Evolutionary conservation across 2,888 invertebrate species (phyloP).

Genomic region (Drosophila antonietae): DNA sequence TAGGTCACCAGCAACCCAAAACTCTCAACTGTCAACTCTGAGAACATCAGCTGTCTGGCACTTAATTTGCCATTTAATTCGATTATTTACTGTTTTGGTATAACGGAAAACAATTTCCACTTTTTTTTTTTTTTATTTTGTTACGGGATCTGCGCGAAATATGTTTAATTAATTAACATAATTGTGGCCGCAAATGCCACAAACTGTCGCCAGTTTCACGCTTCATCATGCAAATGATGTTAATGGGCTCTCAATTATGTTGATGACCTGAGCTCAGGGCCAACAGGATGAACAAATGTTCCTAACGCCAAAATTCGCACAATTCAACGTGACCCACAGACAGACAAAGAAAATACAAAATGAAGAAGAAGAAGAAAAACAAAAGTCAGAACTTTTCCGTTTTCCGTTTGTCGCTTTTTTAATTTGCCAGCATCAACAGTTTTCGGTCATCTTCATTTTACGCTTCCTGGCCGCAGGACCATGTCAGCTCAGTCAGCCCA

Average conservation of each 20-base stretch:
- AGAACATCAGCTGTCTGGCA: slow-evolving; percentile 1
- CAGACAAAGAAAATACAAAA: slow-evolving; percentile 2
- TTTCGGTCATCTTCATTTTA: slow-evolving; percentile 39
- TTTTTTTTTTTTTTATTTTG: neutral
- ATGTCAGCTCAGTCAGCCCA: slow-evolving; percentile 37
- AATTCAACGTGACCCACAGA: neutral
- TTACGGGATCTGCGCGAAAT: slow-evolving; percentile 24
- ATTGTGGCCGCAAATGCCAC: slow-evolving; percentile 34
- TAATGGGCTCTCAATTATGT: slow-evolving; percentile 72
- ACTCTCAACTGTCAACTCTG: neutral
- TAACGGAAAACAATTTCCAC: neutral
- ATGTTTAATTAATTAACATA: slow-evolving; percentile 75
- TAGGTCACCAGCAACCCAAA: neutral
- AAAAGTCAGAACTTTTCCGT: slow-evolving; percentile 25
- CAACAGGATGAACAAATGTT: slow-evolving; percentile 14
- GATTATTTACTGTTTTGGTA: slow-evolving; percentile 6
- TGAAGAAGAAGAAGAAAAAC: slow-evolving; percentile 18
- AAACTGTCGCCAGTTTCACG: slow-evolving; percentile 62
- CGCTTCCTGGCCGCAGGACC: slow-evolving; percentile 40
- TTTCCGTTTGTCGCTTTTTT: slow-evolving; percentile 38
- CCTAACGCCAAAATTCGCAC: slow-evolving; percentile 24
- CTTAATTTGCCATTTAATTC: slow-evolving; percentile 9
- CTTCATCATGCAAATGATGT: slow-evolving; percentile 65
- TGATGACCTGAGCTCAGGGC: slow-evolving; percentile 20
- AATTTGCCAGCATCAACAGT: slow-evolving; percentile 55